Percentiles rank a stretch among this genome's conserved stretches.
These are phyloP conservation scores for Amphipoea oculea DNA, from an alignment of 2,888 invertebrate genomes.

Conservation along the genomic window DNA sequence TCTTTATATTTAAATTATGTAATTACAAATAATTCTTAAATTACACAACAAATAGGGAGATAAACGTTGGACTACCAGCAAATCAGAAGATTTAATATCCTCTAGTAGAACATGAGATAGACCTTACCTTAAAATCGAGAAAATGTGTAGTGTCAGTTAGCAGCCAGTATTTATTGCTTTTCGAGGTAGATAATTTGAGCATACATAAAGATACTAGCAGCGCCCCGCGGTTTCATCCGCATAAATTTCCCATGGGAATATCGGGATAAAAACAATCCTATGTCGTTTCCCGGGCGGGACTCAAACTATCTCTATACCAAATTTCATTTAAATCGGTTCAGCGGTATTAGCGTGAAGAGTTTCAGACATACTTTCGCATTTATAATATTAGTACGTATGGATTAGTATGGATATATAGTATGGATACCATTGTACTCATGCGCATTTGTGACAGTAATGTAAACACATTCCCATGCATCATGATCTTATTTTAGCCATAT, in stretches of 20 bases:
- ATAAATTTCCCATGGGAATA: too few relatives aligned
- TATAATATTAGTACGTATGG: too few relatives aligned
- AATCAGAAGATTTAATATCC: too few relatives aligned
- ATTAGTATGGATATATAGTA: too few relatives aligned
- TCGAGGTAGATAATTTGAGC: neutral
- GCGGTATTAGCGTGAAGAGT: too few relatives aligned
- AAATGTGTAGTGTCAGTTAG: neutral
- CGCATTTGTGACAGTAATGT: slow-evolving; percentile 10
- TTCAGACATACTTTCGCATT: too few relatives aligned
- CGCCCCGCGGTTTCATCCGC: too few relatives aligned
- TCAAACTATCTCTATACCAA: too few relatives aligned
- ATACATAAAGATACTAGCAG: neutral
- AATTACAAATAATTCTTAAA: neutral
- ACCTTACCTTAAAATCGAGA: slow-evolving; percentile 7
- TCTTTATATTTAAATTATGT: neutral
- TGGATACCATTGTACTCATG: slow-evolving; percentile 7
- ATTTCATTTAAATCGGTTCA: too few relatives aligned
- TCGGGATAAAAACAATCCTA: too few relatives aligned
- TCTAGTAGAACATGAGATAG: neutral
- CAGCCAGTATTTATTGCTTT: slow-evolving; percentile 9
- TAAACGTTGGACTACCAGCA: neutral
- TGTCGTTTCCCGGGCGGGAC: too few relatives aligned
- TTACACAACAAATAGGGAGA: neutral
- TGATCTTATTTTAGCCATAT: slow-evolving; percentile 27
- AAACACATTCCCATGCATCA: slow-evolving; percentile 14